Base-by-base conservation (phyloP, 2,888 invertebrate genomes). In the Nipponacmea schrenckii region DNA sequence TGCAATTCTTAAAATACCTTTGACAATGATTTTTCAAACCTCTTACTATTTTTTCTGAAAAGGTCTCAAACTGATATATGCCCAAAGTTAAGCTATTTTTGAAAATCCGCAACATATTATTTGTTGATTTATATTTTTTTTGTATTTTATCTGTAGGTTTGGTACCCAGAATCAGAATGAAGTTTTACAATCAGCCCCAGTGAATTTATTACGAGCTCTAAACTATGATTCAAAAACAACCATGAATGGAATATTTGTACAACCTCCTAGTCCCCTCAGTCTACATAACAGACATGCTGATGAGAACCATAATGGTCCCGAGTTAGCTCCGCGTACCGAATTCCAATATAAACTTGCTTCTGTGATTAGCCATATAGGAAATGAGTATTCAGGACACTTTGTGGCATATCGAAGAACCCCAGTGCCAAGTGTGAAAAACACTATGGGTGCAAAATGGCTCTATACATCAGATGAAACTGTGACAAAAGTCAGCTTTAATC, bases 341-440 rank as follows among this genome's bases (percentile, higher is more conserved):
- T 91, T 93, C 81, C 90, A 91, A 62, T 97, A 96, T 90, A 92
- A 93, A 76, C 91, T 98, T 76, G 91, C 92, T 73, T 94, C 95
- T 2, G 96, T 96, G 10, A 94, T 97, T 65, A 96, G 95, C 77
- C 97, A 97, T 90, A 92, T 94, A 77, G 97, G 97, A 2, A 94
- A 94, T 66, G 94, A 95, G 14, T 93, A 94, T 86, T 94, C 95
- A 65, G 98, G 98, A 1, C 98, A 98, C 91, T 98, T 97, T 91
- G 94, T 97, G 74, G 96, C 97, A 64, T 97, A 96, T 89, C 91
- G 97, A 74, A 92, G 96, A 46, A 87, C 90, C 88, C 86, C 89
- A 2, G 74, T 83, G 2, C 73, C 82, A 2, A 67, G 67, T 12
- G 46, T 62, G 5, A 64, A 64, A 10, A 46, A 39, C 14, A 26